Evolutionary conservation across 2,888 invertebrate species (phyloP).

Genomic region (Ashinkailepas kermadecensis): DNA sequence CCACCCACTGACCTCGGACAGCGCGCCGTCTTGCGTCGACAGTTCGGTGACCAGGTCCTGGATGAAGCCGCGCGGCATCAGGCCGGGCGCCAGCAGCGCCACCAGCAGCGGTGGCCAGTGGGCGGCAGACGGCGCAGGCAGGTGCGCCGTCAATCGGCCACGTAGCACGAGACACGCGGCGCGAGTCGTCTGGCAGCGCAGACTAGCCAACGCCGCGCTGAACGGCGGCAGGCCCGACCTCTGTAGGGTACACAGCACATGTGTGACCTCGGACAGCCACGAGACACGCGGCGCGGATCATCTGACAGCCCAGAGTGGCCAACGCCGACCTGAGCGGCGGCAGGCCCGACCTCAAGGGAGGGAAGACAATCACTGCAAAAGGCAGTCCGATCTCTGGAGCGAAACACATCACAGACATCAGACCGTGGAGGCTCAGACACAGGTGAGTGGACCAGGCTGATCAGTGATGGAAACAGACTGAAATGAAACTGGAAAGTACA

Average conservation of each 20-base stretch:
- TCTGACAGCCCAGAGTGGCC: too few relatives aligned
- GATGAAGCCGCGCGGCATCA: slow-evolving; percentile 1
- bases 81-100: not conserved
- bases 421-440: too few relatives aligned
- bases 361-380: too few relatives aligned
- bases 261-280: too few relatives aligned
- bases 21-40: not conserved
- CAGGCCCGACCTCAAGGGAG: too few relatives aligned
- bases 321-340: too few relatives aligned
- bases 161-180: not conserved
- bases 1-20: not conserved
- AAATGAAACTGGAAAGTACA: too few relatives aligned
- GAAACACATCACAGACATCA: too few relatives aligned
- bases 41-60: not conserved
- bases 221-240: not conserved
- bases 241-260: not conserved
- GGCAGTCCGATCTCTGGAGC: too few relatives aligned
- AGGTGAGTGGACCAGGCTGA: too few relatives aligned
- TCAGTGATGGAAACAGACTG: too few relatives aligned
- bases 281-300: too few relatives aligned
- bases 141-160: not conserved
- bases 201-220: not conserved
- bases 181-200: not conserved
- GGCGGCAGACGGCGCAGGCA: not conserved
- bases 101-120: slow-evolving; percentile 2